These are phyloP conservation scores for Hypotaenidia okinawae DNA, from an alignment of 2,797 vertebrate genomes.

Conservation along the genomic window DNA sequence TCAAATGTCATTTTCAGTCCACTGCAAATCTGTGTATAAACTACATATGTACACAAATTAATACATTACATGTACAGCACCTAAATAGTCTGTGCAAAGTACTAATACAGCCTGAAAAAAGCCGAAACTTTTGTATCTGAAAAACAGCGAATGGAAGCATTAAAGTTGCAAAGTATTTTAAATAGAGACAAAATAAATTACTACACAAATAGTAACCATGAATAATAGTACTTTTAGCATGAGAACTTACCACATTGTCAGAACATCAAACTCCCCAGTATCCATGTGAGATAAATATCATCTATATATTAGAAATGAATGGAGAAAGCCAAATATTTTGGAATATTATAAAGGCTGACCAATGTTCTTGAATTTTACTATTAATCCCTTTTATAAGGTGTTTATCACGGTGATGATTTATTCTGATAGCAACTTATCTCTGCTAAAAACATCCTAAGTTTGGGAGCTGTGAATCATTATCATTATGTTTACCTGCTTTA, in stretches of 20 bases:
- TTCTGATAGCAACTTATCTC: neutral
- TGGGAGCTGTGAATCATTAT: neutral
- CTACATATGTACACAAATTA: neutral
- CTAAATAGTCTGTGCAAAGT: neutral
- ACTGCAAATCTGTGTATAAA: neutral
- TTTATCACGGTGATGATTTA: neutral
- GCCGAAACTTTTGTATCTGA: neutral
- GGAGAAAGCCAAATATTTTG: neutral
- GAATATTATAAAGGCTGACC: neutral
- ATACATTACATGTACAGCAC: neutral
- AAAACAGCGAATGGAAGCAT: neutral
- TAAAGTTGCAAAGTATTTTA: neutral
- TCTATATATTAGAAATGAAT: neutral
- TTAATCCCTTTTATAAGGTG: neutral
- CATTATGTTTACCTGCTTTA: neutral
- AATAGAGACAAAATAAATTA: neutral
- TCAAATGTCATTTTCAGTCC: neutral
- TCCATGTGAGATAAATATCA: neutral
- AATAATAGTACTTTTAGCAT: neutral
- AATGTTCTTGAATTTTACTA: neutral
- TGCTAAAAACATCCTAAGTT: neutral
- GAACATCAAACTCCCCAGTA: neutral
- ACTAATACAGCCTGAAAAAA: neutral
- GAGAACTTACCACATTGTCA: neutral
- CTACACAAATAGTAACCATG: neutral